A percentile compares a stretch with the other conserved stretches of the same genome.
Evolutionary conservation across 2,797 vertebrate species (phyloP).

Genomic region (Myotis myotis): DNA sequence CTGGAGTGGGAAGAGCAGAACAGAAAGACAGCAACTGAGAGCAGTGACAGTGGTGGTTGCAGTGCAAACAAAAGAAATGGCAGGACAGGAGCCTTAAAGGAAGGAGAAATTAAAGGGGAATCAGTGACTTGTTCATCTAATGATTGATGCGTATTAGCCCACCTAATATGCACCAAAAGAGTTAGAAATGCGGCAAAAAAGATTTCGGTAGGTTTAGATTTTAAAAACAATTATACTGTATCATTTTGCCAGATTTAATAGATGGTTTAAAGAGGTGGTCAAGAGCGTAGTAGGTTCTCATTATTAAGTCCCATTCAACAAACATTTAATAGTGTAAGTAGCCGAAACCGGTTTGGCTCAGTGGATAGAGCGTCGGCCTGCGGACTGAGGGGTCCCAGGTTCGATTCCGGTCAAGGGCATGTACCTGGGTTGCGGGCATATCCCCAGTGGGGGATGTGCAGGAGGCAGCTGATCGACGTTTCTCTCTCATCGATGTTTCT

Average conservation of each 20-base stretch:
- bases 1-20: not conserved
- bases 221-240: not conserved
- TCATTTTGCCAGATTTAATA: not conserved
- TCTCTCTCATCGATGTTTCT: too few species aligned
- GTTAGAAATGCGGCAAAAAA: not conserved
- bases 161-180: not conserved
- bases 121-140: not conserved
- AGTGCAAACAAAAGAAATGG: too few species aligned
- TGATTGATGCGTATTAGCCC: not conserved
- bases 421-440: too few species aligned
- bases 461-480: too few species aligned
- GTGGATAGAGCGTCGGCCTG: too few species aligned
- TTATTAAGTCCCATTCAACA: not conserved
- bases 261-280: constrained; percentile 23
- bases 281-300: not conserved
- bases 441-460: too few species aligned
- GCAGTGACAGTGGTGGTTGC: not conserved
- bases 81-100: not conserved
- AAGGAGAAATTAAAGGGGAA: not conserved
- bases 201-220: not conserved
- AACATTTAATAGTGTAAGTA: not conserved
- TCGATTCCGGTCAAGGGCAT: too few species aligned
- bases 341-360: too few species aligned
- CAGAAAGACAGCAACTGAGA: not conserved
- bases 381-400: too few species aligned